Base-by-base conservation (phyloP, 2,113 vertebrate genomes). In the Sylvilagus bachmani region DNA sequence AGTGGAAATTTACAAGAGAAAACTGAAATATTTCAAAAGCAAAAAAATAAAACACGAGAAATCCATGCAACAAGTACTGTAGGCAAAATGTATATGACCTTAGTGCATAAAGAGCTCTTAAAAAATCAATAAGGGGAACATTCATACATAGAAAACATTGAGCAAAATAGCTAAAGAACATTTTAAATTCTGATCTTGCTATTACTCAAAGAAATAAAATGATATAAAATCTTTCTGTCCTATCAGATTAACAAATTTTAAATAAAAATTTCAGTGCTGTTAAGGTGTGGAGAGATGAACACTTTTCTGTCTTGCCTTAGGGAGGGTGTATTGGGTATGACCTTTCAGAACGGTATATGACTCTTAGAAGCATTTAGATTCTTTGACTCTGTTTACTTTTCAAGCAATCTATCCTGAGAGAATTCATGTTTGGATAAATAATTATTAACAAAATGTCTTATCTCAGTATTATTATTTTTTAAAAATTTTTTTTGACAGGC, bases 1-100 rank as follows among this genome's bases (percentile, higher is more conserved):
- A 93, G 66, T 94, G 79, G 92, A 95, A 96, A 93, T 91, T 94
- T 91, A 89, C 44, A 89, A 77, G 90, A 78, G 89, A 92, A 94
- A 92, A 86, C 29, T 73, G 55, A 82, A 31, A 17, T 94, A 93
- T 94, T 88, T 93, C 4, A 88, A 75, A 78, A 84, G 17, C 62
- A 31, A 49, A 64, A 64, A 80, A 31, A 21, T 82, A 17, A 10
- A 31, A 16, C 13, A 14, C 33, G 25, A 22, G 58, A 91, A 51
- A 79, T 29, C 6, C 12, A 19, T 82, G 6, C 53, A 90, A 70
- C 16, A 67, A 61, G 73, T 84, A 51, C 24, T 82, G 21, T 5
- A 71, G 49, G 82, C 16, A 93, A 92, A 91, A 73, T 90, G 19
- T 51, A 73, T 51, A 44, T 80, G 85, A 58, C 22, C 13, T 87